These are phyloP conservation scores for Drosophila multiciliata DNA, from an alignment of 2,888 invertebrate species.

Conservation along the genomic window DNA sequence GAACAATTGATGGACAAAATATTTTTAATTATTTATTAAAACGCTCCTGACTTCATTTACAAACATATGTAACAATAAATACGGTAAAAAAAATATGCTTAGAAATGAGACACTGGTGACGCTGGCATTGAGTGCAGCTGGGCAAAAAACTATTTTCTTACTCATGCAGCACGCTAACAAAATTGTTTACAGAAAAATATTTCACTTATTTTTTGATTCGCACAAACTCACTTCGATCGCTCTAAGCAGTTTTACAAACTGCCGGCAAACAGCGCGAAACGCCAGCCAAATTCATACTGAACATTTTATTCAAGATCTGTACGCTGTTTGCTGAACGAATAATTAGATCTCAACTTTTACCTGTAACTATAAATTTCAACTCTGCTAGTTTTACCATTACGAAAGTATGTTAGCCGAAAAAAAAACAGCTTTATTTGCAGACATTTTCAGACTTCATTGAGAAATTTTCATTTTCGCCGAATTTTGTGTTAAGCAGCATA, in stretches of 20 bases:
- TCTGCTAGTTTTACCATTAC: not conserved
- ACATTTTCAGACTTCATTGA: not conserved
- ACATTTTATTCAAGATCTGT: conserved; percentile 7
- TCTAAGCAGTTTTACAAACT: conserved; percentile 26
- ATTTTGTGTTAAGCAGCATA: conserved; percentile 14
- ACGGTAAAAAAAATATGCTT: conserved; percentile 18
- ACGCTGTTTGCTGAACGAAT: conserved; percentile 18
- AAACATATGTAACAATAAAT: conserved; percentile 9
- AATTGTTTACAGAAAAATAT: not conserved
- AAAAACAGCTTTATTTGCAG: not conserved
- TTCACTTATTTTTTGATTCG: not conserved
- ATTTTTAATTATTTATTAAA: not conserved
- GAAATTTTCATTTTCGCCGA: not conserved
- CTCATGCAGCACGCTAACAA: not conserved
- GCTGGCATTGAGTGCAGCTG: conserved; percentile 21
- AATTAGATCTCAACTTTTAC: not conserved
- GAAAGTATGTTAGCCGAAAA: not conserved
- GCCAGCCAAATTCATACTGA: conserved; percentile 23
- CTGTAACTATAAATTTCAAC: not conserved
- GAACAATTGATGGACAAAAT: not conserved
- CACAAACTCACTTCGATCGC: conserved; percentile 18
- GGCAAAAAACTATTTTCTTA: not conserved
- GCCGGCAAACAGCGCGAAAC: conserved; percentile 36
- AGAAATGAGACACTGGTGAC: conserved; percentile 28
- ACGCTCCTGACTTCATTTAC: not conserved